These are phyloP conservation scores for Volucella inflata DNA, from an alignment of 2,888 invertebrate species.

Conservation along the genomic window DNA sequence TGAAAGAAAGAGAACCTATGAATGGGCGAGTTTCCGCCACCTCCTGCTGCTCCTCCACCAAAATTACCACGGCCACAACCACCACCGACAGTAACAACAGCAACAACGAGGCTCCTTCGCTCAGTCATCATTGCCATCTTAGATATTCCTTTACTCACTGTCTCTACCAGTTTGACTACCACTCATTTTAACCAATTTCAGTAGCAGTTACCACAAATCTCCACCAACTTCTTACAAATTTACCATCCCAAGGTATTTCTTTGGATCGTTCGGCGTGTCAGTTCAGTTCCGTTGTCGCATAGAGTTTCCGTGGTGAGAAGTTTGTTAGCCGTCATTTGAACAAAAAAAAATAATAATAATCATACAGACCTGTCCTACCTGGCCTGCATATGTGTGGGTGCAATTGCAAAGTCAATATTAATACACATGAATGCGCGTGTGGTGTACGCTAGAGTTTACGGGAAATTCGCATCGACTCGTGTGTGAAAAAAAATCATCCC, in stretches of 20 bases:
- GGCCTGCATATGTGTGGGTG: slow-evolving; percentile 46
- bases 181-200: slow-evolving; percentile 3
- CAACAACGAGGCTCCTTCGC: slow-evolving; percentile 13
- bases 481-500: slow-evolving; percentile 34
- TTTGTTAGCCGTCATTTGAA: slow-evolving; percentile 32
- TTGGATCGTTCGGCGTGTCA: not conserved
- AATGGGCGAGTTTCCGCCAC: slow-evolving; percentile 50
- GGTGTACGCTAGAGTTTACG: slow-evolving; percentile 18
- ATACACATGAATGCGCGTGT: slow-evolving; percentile 12
- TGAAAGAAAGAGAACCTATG: slow-evolving; percentile 30
- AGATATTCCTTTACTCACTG: slow-evolving; percentile 22
- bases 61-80: slow-evolving; percentile 11
- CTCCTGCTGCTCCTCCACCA: slow-evolving; percentile 28
- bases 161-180: not conserved
- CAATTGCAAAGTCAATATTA: slow-evolving; percentile 55
- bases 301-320: slow-evolving; percentile 61
- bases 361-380: slow-evolving; percentile 44
- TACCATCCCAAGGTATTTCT: slow-evolving; percentile 20
- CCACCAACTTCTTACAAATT: not conserved
- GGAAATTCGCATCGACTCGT: slow-evolving; percentile 57
- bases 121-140: slow-evolving; percentile 18
- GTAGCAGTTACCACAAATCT: not conserved
- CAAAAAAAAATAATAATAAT: not conserved
- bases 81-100: slow-evolving; percentile 17
- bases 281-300: slow-evolving; percentile 44